phyloP scores from a whole-genome alignment of 2,797 vertebrate species.

The Argentina silus region DNA sequence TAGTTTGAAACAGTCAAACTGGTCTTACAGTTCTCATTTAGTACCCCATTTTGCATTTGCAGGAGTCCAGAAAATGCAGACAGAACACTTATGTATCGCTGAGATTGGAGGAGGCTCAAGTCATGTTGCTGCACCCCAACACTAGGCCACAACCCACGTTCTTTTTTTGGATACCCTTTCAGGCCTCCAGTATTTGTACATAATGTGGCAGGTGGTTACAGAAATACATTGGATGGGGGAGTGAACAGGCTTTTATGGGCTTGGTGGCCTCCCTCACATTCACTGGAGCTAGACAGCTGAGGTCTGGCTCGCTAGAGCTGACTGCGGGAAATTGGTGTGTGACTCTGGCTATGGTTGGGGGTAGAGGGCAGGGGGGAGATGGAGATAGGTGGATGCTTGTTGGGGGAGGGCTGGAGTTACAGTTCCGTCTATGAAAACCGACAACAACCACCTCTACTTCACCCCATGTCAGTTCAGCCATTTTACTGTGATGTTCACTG shows the following conservation, averaged over 20 bases:
- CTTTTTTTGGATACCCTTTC: constrained; percentile 52
- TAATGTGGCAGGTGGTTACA: constrained; percentile 43
- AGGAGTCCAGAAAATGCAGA: neutral
- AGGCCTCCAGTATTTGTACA: constrained; percentile 21
- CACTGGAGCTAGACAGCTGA: constrained; percentile 55
- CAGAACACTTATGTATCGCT: neutral
- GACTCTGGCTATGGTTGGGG: neutral
- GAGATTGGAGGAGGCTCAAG: constrained; percentile 8
- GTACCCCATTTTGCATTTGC: neutral
- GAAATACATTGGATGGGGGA: constrained; percentile 50
- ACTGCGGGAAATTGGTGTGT: constrained; percentile 30
- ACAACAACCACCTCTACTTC: neutral
- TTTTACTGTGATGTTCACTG: too few species aligned
- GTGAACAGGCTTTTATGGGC: constrained; percentile 22
- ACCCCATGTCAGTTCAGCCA: neutral
- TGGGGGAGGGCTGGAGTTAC: too few species aligned
- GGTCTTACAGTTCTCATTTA: neutral
- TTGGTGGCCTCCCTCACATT: constrained; percentile 34
- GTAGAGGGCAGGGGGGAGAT: too few species aligned
- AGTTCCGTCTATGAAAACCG: neutral
- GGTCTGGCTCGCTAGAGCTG: constrained; percentile 41
- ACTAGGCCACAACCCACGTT: constrained; percentile 5
- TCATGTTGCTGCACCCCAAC: neutral
- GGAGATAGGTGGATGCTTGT: too few species aligned
- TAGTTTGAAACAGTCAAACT: neutral